These are phyloP conservation scores for Eutrigla gurnardus DNA, from an alignment of 2,797 vertebrate species.

Conservation along the genomic window DNA sequence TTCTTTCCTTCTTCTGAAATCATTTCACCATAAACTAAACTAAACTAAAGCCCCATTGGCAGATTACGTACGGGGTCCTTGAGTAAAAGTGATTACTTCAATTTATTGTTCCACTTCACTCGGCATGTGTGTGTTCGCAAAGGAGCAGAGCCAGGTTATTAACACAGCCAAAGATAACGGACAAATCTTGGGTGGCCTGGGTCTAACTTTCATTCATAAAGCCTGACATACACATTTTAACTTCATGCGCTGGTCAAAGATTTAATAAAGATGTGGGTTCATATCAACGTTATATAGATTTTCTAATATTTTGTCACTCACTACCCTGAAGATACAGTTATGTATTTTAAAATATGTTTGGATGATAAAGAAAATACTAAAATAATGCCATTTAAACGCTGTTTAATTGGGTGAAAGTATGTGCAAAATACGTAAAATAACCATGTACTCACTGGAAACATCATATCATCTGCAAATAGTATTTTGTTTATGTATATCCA, in stretches of 20 bases:
- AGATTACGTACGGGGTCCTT: constrained; percentile 44
- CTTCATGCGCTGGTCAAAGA: constrained; percentile 28
- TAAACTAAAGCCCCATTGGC: constrained; percentile 46
- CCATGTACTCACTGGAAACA: not conserved
- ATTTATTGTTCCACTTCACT: constrained; percentile 58
- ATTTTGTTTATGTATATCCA: too few species aligned
- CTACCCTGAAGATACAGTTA: not conserved
- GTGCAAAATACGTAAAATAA: not conserved
- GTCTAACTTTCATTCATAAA: constrained; percentile 58
- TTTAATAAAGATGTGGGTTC: constrained; percentile 33
- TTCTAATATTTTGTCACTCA: constrained; percentile 8
- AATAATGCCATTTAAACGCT: too few species aligned
- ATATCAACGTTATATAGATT: constrained; percentile 8
- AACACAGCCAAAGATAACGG: constrained; percentile 73
- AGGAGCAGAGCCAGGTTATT: constrained; percentile 53
- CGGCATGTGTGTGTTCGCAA: constrained; percentile 38
- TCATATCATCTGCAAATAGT: too few species aligned
- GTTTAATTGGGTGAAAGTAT: not conserved
- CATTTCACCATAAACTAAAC: constrained; percentile 34
- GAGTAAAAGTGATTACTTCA: constrained; percentile 55
- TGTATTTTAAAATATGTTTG: not conserved
- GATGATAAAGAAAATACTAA: not conserved
- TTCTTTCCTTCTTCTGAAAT: constrained; percentile 33
- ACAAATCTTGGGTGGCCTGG: constrained; percentile 69
- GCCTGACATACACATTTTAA: constrained; percentile 43